A percentile compares a stretch with the other conserved stretches of the same genome.
Conservation (phyloP, 23 tunicate genomes). For the Phallusia fumigata region DNA sequence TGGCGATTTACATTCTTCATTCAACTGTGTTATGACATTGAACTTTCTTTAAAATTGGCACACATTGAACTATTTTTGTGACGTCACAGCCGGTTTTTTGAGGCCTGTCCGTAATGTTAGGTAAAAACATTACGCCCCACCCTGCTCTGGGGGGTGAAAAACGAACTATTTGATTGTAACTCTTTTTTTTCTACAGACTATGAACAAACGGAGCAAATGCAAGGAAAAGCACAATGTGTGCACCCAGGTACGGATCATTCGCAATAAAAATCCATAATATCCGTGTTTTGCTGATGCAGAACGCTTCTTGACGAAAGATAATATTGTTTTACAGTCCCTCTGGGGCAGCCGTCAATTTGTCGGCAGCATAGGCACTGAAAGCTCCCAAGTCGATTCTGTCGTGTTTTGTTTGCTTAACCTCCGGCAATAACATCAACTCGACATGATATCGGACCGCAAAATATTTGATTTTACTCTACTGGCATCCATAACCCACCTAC, state of each 20-base stretch:
- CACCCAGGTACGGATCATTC: not conserved
- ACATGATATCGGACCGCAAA: too few species aligned
- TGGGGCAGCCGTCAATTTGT: not conserved
- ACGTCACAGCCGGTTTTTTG: too few species aligned
- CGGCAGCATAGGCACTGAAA: not conserved
- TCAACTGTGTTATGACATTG: too few species aligned
- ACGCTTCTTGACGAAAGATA: not conserved
- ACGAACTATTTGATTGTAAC: not conserved
- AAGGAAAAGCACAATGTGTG: not conserved
- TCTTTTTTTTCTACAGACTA: not conserved
- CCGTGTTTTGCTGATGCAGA: not conserved
- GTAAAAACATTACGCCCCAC: too few species aligned
- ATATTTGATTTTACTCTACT: too few species aligned
- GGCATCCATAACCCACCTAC: too few species aligned
- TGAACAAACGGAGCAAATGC: not conserved
- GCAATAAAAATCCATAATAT: not conserved
- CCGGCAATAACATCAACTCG: not conserved
- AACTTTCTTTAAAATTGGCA: too few species aligned
- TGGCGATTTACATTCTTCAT: too few species aligned
- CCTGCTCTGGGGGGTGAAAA: too few species aligned
- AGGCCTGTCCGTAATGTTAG: too few species aligned
- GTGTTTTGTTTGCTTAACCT: conserved; percentile 6
- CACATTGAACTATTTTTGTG: too few species aligned
- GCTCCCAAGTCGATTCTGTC: not conserved
- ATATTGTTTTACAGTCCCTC: not conserved